Evolutionary conservation across 2,888 invertebrate genomes (phyloP).

Genomic region (Ernsta delagoae): DNA sequence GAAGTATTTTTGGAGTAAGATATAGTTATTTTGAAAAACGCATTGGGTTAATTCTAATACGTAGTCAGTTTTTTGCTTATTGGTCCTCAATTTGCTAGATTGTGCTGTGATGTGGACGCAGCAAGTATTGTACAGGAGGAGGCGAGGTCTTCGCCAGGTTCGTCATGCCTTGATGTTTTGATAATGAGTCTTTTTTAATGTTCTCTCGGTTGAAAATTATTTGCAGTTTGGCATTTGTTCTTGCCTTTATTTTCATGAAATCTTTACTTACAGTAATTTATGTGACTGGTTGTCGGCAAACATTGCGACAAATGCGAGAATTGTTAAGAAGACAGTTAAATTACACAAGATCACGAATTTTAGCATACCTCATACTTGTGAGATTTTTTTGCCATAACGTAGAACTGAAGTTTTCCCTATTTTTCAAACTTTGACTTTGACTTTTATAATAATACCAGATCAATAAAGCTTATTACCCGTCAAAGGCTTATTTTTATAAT

Average conservation of each 20-base stretch:
- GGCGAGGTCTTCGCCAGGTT: constrained; percentile 15
- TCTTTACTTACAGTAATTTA: constrained; percentile 17
- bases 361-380: constrained; percentile 27
- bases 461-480: not conserved
- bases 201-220: no score
- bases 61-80: not conserved
- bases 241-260: not conserved
- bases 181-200: no score
- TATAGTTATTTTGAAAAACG: not conserved
- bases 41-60: not conserved
- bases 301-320: constrained; percentile 18
- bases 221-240: no score
- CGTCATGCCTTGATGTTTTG: not conserved
- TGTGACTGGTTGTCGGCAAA: constrained; percentile 19
- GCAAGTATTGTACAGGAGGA: constrained; percentile 24
- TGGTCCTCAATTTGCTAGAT: constrained; percentile 18
- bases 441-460: not conserved
- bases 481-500: not conserved
- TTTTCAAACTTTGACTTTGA: not conserved
- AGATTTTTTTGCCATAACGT: not conserved
- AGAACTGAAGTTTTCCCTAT: not conserved
- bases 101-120: constrained; percentile 36
- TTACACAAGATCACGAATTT: constrained; percentile 19
- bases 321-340: constrained; percentile 19
- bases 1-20: constrained; percentile 94